Base-by-base conservation (phyloP, 2,113 vertebrate species). In the Archocentrus centrarchus region DNA sequence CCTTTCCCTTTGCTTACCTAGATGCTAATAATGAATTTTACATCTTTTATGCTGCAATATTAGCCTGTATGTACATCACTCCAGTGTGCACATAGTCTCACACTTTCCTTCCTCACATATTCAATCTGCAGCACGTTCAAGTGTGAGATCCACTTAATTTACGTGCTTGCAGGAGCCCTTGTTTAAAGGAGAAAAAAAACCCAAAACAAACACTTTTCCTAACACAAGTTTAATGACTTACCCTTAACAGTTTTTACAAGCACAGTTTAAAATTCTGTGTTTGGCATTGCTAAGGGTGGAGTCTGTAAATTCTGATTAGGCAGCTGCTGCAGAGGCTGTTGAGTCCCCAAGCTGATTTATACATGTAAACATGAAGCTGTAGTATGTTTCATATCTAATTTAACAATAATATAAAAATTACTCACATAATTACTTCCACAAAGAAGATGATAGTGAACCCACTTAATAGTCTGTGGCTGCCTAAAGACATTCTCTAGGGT, bases 101-200 rank as follows among this genome's bases (percentile, higher is more conserved):
- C 11, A 35, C n/a, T 11, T n/a, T n/a, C 11, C 11, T 57, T 30
- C 30, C 32, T 24, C 9, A 44, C n/a, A 39, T 24, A 61, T 57
- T 80, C 68, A 76, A 11, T 5, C 66, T n/a, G 6, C n/a, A 70
- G 39, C 76, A 88, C 61, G 44, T 70, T 32, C 57, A 66, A 44
- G 60, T 44, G 41, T 37, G 59, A 80, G 61, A 63, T 59, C 24
- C 32, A 47, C 5, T 37, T 30, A 14, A 77, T 27, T 58, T 30
- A 55, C 11, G 2, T 24, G 35, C 14, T 8, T 44, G 47, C 32
- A 41, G 57, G 55, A 66, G 15, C 41, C 50, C 18, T 24, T 62
- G 44, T 83, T 59, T 55, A 57, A 60, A 84, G 59, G 55, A 41
- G 18, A 79, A 85, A 83, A 13, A 39, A 66, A 66, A 17, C 37